Base-by-base conservation (phyloP, 64 coral and sea anemone species). In the Montipora capricornis region DNA sequence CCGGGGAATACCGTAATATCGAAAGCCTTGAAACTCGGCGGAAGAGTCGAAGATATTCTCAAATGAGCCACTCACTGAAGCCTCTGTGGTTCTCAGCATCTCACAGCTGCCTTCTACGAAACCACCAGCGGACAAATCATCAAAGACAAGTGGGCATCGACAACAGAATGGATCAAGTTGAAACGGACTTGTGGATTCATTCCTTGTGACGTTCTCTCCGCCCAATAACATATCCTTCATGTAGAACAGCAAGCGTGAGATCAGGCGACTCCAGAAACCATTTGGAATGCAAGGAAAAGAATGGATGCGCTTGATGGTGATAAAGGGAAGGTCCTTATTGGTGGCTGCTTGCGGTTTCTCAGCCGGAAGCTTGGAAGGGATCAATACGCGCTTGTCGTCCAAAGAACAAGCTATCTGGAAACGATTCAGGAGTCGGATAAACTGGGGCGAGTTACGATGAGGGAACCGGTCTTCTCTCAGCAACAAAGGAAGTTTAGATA, bases 351-450 rank as follows among this genome's bases (percentile, higher is more conserved):
- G 20, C 46, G 97, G 97, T 89, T 94, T 93, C 76, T 96, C 51
- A 52, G 91, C 95, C 3, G 95, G 94, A 4, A 99, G 55, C 64
- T 94, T 99, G 3, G 97, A 99, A 12, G 97, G 95, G 17, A 99
- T 87, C 24, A 99, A 89, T 47, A 99, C 86, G n/a, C 97, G 92
- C 16, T 91, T 88, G 5, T 90, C 89, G 80, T 96, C 97, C 17
- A 99, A 49, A 44, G 95, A 94, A 68, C 95, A 96, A 0, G 95
- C 97, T 62, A 99, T 96, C 76, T 99, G 97, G 62, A 99, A 99
- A 60, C 94, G 88, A 76, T 96, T 96, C 46, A 99, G 79, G 11
- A 99, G 77, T n/a, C 95, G 97, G 20, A 99, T 89, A 66, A 96
- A 99, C 51, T 99, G 97, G 5, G 91, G 70, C 11, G 91, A 94